A percentile compares a stretch with the other conserved stretches of the same genome.
These are phyloP conservation scores for Ectropis crepuscularia DNA, from an alignment of 2,888 invertebrate genomes.

Conservation along the genomic window DNA sequence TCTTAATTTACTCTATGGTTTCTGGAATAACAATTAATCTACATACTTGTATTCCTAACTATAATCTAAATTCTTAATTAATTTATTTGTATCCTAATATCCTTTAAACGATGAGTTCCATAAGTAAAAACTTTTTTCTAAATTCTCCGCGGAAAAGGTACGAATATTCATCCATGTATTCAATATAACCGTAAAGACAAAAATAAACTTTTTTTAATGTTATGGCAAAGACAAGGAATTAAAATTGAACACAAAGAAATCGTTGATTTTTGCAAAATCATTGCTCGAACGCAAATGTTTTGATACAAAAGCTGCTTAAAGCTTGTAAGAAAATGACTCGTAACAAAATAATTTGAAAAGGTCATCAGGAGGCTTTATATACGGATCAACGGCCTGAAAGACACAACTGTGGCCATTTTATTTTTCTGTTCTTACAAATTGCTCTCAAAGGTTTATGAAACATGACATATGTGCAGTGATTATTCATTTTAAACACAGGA, in stretches of 20 bases:
- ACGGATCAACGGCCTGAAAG: constrained; percentile 47
- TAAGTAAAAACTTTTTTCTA: no score
- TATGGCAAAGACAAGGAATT: constrained; percentile 1
- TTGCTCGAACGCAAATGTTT: constrained; percentile 21
- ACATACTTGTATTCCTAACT: no score
- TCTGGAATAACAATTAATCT: no score
- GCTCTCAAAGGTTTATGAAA: constrained; percentile 8
- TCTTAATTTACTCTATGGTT: no score
- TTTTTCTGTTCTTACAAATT: constrained; percentile 10
- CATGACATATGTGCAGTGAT: constrained; percentile 35
- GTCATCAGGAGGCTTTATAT: constrained; percentile 39
- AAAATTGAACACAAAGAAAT: constrained; percentile 20
- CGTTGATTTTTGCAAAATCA: constrained; percentile 26
- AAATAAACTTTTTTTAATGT: no score
- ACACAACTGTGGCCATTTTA: constrained; percentile 4
- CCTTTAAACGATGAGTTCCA: no score
- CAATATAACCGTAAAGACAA: no score
- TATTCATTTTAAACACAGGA: constrained; percentile 19
- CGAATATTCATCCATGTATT: no score
- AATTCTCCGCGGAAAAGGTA: no score
- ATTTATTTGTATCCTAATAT: no score
- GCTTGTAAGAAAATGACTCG: constrained; percentile 13
- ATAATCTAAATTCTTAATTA: no score
- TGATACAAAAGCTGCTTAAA: constrained; percentile 12
- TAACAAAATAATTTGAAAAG: constrained; percentile 39